These are phyloP conservation scores for Stichopus chloronotus DNA, from an alignment of 35 echinoderm and acorn worm species.

Conservation along the genomic window DNA sequence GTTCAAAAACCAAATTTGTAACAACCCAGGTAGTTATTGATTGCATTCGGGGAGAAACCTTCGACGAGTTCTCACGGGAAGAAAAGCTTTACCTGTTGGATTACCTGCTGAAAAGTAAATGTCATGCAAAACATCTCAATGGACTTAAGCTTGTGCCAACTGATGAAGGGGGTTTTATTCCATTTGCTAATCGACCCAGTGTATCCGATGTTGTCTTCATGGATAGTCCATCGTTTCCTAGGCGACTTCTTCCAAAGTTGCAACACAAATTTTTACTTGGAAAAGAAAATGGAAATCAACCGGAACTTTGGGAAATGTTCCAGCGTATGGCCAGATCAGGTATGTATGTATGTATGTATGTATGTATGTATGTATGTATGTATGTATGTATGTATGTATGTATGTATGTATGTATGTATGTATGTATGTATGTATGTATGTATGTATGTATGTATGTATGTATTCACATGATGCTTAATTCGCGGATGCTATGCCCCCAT, in stretches of 20 bases:
- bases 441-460: too few species aligned
- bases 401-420: too few species aligned
- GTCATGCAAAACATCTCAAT: neutral
- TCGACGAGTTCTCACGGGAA: neutral
- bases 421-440: too few species aligned
- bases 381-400: too few species aligned
- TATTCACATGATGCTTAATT: too few species aligned
- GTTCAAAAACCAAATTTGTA: neutral
- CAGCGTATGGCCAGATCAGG: neutral
- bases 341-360: neutral
- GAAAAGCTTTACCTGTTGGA: neutral
- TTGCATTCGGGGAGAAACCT: neutral
- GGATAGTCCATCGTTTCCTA: neutral
- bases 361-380: neutral
- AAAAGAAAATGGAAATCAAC: neutral
- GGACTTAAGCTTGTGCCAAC: conserved; percentile 20
- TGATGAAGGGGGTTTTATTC: conserved; percentile 10
- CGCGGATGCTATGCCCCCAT: too few species aligned
- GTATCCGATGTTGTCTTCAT: neutral
- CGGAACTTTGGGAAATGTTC: neutral
- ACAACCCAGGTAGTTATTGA: neutral
- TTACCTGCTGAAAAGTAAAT: conserved; percentile 19
- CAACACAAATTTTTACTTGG: neutral
- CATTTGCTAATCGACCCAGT: neutral
- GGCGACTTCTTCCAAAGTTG: conserved; percentile 16